phyloP scores from a whole-genome alignment of 1,140 invertebrate genomes.

The Eurosta solidaginis region DNA sequence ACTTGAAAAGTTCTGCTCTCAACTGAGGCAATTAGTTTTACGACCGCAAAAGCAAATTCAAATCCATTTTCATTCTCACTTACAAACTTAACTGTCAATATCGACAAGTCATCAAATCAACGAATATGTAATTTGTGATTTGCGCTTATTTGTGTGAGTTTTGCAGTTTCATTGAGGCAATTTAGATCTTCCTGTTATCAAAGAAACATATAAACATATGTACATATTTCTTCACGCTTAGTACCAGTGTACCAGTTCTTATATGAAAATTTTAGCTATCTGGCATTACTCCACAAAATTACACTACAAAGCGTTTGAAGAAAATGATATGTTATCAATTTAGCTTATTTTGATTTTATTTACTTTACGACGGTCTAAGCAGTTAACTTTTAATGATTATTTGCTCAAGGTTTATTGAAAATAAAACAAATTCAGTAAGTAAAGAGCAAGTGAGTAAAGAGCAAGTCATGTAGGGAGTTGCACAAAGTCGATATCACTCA shows the following conservation, averaged over 20 bases:
- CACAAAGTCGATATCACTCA: neutral
- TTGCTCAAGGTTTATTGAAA: neutral
- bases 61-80: neutral
- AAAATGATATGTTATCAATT: neutral
- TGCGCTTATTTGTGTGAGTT: neutral
- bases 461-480: too few species aligned
- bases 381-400: conserved; percentile 11
- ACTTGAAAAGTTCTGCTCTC: neutral
- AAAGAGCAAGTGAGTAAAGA: neutral
- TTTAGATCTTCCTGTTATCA: too few species aligned
- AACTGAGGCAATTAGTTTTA: conserved; percentile 5
- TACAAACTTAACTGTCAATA: neutral
- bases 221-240: too few species aligned
- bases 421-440: neutral
- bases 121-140: neutral
- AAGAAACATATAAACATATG: too few species aligned
- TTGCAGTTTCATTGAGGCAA: too few species aligned
- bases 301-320: too few species aligned
- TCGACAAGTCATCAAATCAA: conserved; percentile 13
- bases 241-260: too few species aligned
- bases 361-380: neutral
- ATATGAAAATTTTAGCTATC: too few species aligned
- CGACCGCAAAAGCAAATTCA: neutral
- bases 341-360: neutral
- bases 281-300: too few species aligned